A percentile compares a stretch with the other conserved stretches of the same genome.
Evolutionary conservation across 2,797 vertebrate genomes (phyloP).

Genomic region (Otolemur crassicaudatus): DNA sequence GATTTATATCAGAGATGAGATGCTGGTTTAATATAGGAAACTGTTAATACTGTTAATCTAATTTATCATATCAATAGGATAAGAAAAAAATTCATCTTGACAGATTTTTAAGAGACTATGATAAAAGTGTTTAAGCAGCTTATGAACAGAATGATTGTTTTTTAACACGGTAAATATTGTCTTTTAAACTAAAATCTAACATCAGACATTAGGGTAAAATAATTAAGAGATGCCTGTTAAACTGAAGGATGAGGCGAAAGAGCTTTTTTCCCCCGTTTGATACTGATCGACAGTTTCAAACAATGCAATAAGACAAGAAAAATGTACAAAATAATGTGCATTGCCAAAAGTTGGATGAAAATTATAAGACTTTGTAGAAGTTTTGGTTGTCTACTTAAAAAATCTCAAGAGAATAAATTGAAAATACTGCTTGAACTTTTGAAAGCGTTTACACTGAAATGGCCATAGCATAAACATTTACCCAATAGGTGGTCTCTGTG

Average conservation of each 20-base stretch:
- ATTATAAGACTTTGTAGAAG: neutral
- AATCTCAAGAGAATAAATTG: neutral
- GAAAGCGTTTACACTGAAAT: neutral
- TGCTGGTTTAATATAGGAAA: neutral
- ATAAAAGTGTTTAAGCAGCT: neutral
- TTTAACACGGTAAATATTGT: neutral
- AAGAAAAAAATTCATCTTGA: neutral
- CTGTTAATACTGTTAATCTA: neutral
- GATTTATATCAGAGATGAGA: neutral
- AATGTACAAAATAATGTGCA: neutral
- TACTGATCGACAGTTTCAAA: neutral
- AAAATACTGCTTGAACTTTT: neutral
- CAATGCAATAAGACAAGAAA: constrained; percentile 47
- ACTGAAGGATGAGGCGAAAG: neutral
- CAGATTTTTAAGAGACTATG: neutral
- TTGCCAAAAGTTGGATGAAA: neutral
- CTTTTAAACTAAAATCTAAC: constrained; percentile 37
- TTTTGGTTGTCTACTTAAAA: neutral
- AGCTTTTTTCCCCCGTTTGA: neutral
- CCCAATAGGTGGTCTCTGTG: neutral
- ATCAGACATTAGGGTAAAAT: neutral
- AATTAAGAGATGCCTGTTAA: neutral
- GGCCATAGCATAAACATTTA: neutral
- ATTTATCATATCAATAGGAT: neutral
- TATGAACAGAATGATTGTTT: neutral